A percentile compares a stretch with the other conserved stretches of the same genome.
phyloP scores from a whole-genome alignment of 1,140 invertebrate species.

The Aphelenchoides fujianensis region DNA sequence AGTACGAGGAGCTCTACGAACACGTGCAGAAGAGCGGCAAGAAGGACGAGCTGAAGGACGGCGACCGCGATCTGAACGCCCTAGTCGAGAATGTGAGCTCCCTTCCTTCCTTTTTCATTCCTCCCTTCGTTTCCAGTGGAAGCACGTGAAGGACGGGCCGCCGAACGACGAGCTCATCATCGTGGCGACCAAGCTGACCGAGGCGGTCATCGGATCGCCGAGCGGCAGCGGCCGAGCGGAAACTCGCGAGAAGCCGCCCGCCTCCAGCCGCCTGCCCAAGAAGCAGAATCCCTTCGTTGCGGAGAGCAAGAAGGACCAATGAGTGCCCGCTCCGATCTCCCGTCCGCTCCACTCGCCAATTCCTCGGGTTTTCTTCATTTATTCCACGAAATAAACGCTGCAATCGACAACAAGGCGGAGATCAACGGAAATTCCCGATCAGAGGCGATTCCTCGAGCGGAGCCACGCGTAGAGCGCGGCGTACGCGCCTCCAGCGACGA shows the following conservation, averaged over 20 bases:
- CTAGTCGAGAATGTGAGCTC: neutral
- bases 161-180: neutral
- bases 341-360: too few relatives aligned
- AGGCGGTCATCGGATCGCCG: too few relatives aligned
- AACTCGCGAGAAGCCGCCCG: too few relatives aligned
- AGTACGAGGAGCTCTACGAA: neutral
- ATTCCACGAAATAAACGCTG: neutral
- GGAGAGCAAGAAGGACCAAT: too few relatives aligned
- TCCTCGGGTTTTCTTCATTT: neutral
- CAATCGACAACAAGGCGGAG: neutral
- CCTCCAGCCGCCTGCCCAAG: too few relatives aligned
- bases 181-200: neutral
- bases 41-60: neutral
- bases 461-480: constrained; percentile 10
- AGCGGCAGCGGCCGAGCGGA: too few relatives aligned
- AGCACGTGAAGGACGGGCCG: neutral
- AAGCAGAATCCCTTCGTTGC: too few relatives aligned
- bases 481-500: neutral
- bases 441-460: neutral
- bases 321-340: too few relatives aligned
- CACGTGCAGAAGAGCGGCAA: neutral
- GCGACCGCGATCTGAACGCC: neutral
- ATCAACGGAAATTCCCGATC: neutral
- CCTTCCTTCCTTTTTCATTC: neutral
- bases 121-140: neutral